Evolutionary conservation across 1,140 invertebrate genomes (phyloP).

Genomic region (Tyrophagus putrescentiae): DNA sequence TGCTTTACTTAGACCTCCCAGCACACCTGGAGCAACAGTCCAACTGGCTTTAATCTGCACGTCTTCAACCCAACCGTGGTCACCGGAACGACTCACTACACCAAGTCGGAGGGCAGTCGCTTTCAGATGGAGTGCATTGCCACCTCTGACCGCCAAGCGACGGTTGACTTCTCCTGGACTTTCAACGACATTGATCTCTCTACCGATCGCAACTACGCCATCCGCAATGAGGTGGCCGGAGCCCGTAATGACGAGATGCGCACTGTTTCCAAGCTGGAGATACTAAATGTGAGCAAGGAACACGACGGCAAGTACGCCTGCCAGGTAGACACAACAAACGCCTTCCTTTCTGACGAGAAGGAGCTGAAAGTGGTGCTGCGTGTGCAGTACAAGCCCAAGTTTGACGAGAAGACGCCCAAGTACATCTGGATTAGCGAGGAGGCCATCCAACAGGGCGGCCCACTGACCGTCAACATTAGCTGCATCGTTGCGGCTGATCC

Average conservation of each 20-base stretch:
- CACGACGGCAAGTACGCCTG: slow-evolving; percentile 17
- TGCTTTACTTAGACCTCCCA: too few relatives aligned
- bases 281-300: slow-evolving; percentile 8
- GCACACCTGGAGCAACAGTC: too few relatives aligned
- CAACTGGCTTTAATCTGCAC: neutral
- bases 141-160: neutral
- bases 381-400: slow-evolving; percentile 17
- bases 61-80: slow-evolving; percentile 2
- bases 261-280: neutral
- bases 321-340: neutral
- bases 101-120: neutral
- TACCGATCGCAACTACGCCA: neutral
- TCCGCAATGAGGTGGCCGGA: neutral
- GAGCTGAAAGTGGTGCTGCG: neutral
- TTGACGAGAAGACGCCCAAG: slow-evolving; percentile 8
- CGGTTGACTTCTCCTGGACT: slow-evolving; percentile 1
- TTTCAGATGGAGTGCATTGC: neutral
- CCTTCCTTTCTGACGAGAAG: slow-evolving; percentile 3
- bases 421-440: slow-evolving; percentile 13
- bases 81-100: neutral
- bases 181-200: neutral
- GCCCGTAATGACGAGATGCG: neutral
- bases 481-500: slow-evolving; percentile 19
- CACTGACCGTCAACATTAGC: slow-evolving; percentile 15
- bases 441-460: slow-evolving; percentile 11